Conservation (phyloP, 2,888 invertebrate species). For the Chymomyza caudatula region DNA sequence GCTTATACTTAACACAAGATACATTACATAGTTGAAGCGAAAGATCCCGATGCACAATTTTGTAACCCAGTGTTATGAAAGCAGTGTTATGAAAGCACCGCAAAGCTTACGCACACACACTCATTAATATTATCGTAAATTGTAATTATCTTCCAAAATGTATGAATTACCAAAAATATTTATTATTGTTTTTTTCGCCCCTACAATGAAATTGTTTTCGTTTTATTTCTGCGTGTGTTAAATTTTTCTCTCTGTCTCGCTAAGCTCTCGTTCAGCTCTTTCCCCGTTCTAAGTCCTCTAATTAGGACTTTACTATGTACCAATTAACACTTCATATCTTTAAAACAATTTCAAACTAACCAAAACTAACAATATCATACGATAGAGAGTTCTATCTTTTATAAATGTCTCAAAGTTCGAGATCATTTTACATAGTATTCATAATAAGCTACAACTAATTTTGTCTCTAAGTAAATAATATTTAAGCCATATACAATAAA, state of each 20-base stretch:
- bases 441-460: not conserved
- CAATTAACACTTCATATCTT: not conserved
- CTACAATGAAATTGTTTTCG: conserved; percentile 61
- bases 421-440: not conserved
- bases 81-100: too few relatives aligned
- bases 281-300: conserved; percentile 39
- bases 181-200: conserved; percentile 21
- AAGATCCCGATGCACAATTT: too few relatives aligned
- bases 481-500: not conserved
- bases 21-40: too few relatives aligned
- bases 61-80: too few relatives aligned
- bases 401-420: not conserved
- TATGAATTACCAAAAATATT: conserved; percentile 26
- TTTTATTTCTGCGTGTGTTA: conserved; percentile 65
- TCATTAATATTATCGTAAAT: not conserved
- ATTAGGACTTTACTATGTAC: conserved; percentile 12
- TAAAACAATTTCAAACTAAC: not conserved
- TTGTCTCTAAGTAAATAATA: not conserved
- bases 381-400: not conserved
- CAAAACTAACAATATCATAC: not conserved
- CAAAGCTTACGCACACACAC: not conserved
- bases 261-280: conserved; percentile 24
- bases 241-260: conserved; percentile 63
- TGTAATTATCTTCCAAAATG: conserved; percentile 29
- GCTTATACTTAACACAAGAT: too few relatives aligned